Evolutionary conservation across 1,140 invertebrate species (phyloP).

Genomic region (Neodiprion pinetum): DNA sequence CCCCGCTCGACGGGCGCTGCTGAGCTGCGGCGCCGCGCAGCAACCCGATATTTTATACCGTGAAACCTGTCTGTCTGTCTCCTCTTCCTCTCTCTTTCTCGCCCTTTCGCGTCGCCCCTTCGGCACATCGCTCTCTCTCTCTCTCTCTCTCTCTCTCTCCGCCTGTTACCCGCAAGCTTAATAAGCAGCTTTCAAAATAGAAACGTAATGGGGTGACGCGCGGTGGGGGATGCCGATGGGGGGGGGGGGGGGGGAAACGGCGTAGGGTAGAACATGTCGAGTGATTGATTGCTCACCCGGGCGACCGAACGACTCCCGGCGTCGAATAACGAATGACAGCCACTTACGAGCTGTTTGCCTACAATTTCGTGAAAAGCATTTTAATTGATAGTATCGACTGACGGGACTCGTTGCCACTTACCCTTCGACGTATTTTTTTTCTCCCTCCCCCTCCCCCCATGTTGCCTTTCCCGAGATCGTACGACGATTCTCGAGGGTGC

Average conservation of each 20-base stretch:
- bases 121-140: not conserved
- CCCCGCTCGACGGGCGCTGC: slow-evolving; percentile 35
- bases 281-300: slow-evolving; percentile 62
- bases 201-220: slow-evolving; percentile 57
- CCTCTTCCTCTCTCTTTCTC: not conserved
- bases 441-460: not conserved
- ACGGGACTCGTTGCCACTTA: no score
- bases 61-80: slow-evolving; percentile 62
- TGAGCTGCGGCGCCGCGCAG: slow-evolving; percentile 42
- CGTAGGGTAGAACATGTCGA: slow-evolving; percentile 31
- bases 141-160: slow-evolving; percentile 36
- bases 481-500: no score
- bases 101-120: not conserved
- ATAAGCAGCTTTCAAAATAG: slow-evolving; percentile 65
- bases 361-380: slow-evolving; percentile 63
- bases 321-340: slow-evolving; percentile 61
- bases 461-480: not conserved
- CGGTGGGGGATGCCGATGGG: not conserved
- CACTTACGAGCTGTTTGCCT: slow-evolving; percentile 63
- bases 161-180: slow-evolving; percentile 41
- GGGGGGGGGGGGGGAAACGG: slow-evolving; percentile 42
- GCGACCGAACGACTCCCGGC: slow-evolving; percentile 55
- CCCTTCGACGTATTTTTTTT: not conserved
- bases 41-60: slow-evolving; percentile 63
- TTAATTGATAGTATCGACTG: slow-evolving; percentile 49